Base-by-base conservation (phyloP, 1,140 invertebrate genomes). In the Zaprionus ghesquierei region DNA sequence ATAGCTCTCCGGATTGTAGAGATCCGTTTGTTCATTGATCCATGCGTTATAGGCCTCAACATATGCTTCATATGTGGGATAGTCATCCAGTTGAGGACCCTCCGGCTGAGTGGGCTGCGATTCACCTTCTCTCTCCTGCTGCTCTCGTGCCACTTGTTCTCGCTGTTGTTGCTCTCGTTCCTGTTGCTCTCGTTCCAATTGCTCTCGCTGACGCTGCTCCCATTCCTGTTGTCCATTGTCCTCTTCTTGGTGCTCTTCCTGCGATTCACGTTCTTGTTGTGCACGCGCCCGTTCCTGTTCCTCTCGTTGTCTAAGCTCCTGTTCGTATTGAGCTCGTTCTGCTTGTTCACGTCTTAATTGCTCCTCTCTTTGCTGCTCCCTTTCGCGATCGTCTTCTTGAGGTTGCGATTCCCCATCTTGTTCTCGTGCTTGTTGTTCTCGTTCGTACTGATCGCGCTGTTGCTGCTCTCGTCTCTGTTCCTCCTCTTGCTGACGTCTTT, bases 351-450 rank as follows among this genome's bases (percentile, higher is more conserved):
- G 46, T 10, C 38, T 56, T 18, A 65, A 51, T 23, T 55, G 50
- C 12, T 81, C 56, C n/a, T 59, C n/a, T 1, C 29, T 72, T 1
- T 63, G 15, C 9, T 53, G 54, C 8, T 41, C 9, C 20, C 56
- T 4, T 3, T 27, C 50, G 2, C 20, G 13, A 2, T 29, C 23
- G 10, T 50, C 15, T 41, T 41, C 35, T 15, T 41, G 35, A 15
- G 35, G 35, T 6, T 41, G n/a, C 12, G 41, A 15, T n/a, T 38
- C 18, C 12, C 44, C 20, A 0, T 31, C 29, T 2, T 9, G 38
- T 3, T 72, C 60, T 0, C 50, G 71, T 8, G 56, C 58, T 10
- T 55, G 53, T 4, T 70, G 66, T 15, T 75, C 71, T 13, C 53
- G 56, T 31, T 56, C 58, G 9, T 44, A 49, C 29, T 54, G 51